These are phyloP conservation scores for Philypnodon macrostomus DNA, from an alignment of 2,797 vertebrate species.

Conservation along the genomic window DNA sequence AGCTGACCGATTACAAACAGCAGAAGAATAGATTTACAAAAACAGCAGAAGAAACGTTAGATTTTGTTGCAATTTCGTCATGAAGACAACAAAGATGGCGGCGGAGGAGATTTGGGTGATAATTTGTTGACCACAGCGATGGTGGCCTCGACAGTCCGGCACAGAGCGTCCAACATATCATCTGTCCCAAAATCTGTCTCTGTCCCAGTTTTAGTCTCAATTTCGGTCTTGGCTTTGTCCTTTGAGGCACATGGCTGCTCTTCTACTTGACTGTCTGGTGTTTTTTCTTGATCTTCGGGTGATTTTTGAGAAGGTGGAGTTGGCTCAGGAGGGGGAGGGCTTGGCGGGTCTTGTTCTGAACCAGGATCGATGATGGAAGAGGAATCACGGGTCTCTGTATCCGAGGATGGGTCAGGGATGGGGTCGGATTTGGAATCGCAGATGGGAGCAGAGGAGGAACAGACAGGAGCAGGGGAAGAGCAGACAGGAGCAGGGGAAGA, in stretches of 20 bases:
- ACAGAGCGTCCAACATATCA: conserved; percentile 95
- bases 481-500: no score
- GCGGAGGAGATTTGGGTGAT: conserved; percentile 84
- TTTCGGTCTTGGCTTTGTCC: conserved; percentile 80
- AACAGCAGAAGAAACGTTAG: conserved; percentile 6
- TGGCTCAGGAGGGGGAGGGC: conserved; percentile 81
- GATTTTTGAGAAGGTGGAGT: conserved; percentile 63
- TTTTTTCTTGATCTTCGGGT: conserved; percentile 84
- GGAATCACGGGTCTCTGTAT: conserved; percentile 96
- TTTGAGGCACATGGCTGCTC: conserved; percentile 53
- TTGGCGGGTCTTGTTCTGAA: conserved; percentile 93
- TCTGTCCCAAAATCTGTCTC: conserved; percentile 78
- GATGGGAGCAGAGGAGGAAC: conserved; percentile 37
- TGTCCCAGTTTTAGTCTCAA: conserved; percentile 65
- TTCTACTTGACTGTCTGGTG: no score
- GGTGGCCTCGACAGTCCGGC: conserved; percentile 94
- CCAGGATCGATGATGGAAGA: conserved; percentile 96
- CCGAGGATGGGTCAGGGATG: conserved; percentile 87
- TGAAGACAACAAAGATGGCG: conserved; percentile 76
- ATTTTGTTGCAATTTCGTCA: conserved; percentile 82
- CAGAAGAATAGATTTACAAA: conserved; percentile 14
- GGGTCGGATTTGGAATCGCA: conserved; percentile 78
- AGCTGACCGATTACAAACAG: not conserved
- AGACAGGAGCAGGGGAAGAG: conserved; percentile 31
- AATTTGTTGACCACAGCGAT: conserved; percentile 94